Evolutionary conservation across 2,888 invertebrate genomes (phyloP), one percentile per base, ranked within the genome.

Genomic region (Pogonocherus hispidulus): DNA sequence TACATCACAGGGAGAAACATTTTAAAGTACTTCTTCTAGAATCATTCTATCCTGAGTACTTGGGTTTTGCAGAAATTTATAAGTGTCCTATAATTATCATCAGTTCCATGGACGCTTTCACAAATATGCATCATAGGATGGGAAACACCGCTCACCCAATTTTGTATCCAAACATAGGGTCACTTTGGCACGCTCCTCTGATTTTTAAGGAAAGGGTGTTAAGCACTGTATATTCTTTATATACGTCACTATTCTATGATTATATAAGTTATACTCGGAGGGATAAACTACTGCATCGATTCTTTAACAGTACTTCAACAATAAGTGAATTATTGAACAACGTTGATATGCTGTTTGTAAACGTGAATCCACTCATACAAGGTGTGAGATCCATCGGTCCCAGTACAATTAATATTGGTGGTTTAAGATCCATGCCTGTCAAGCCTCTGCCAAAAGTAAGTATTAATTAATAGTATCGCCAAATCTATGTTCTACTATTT

Each of bases 181-280:
- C 78, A 3, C n/a, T 8, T 3, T 52, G 22, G 6, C 11, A 52
- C 8, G 2, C n/a, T 1, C 18, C 23, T 1, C 74, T 87, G 62
- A 86, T 80, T 22, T 77, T 84, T 35, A 86, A 85, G 18, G 81
- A 84, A 67, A 67, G 79, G 18, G 22, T 78, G 6, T 60, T 60
- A 35, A 76, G 74, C 52, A 63, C 65, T 1, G 46, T 69, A 4
- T 75, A 44, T 44, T 19, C 16, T 8, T 18, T 14, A 1, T 23
- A 46, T 14, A 14, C 19, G 0, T n/a, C 4, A 2, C 32, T 32
- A n/a, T 41, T 18, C 11, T 14, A 41, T 19, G 14, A 32, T 0
- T 32, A 16, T 16, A 14, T 32, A 2, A 32, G 32, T 9, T 9
- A 6, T 32, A 8, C 32, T 32, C 2, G 8, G 5, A 32, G 8